Evolutionary conservation across 2,797 vertebrate species (phyloP), one percentile per base, ranked within the genome.

Genomic region (Danio aesculapii): DNA sequence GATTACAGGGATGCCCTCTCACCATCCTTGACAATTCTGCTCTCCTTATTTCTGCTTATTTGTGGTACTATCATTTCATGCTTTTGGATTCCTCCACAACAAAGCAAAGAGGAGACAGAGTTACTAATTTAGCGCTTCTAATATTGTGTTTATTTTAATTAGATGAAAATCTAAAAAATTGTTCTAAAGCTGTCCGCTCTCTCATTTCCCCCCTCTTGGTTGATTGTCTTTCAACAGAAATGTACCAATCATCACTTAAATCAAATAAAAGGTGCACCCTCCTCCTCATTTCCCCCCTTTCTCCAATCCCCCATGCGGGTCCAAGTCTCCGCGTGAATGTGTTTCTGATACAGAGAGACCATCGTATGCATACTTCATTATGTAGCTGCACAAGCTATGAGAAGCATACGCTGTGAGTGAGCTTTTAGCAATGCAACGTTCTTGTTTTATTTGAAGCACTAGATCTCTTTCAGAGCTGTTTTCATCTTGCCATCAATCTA

Each of bases 1-100:
- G 87, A 92, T 92, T 91, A 92, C 92, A 93, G 93, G 90, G 89
- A 89, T 89, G 74, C 82, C 83, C 90, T 91, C 92, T 92, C 90
- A 91, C 91, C 92, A 93, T 89, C 88, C 83, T 86, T 64, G 85
- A 64, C 57, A 84, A 84, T 69, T 21, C 57, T 17, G 21, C 69
- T 83, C 86, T 86, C 85, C 88, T 74, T 55, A 87, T 87, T 72
- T 59, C 16, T 19, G 8, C 53, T 64, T 4, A 76, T 64, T 64
- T 76, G 2, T 21, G 14, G 8, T n/a, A n/a, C 75, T 47, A 67
- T 46, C 46, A 46, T 59, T 58, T 59, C 13, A 59, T 17, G 55
- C 43, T 58, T 49, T n/a, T 7, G 41, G n/a, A 5, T 41, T 75
- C 71, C 57, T 39, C 13, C 8, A 16, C 19, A n/a, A 41, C 14